These are phyloP conservation scores for Apus apus DNA, from an alignment of 2,113 vertebrate genomes.

Conservation along the genomic window DNA sequence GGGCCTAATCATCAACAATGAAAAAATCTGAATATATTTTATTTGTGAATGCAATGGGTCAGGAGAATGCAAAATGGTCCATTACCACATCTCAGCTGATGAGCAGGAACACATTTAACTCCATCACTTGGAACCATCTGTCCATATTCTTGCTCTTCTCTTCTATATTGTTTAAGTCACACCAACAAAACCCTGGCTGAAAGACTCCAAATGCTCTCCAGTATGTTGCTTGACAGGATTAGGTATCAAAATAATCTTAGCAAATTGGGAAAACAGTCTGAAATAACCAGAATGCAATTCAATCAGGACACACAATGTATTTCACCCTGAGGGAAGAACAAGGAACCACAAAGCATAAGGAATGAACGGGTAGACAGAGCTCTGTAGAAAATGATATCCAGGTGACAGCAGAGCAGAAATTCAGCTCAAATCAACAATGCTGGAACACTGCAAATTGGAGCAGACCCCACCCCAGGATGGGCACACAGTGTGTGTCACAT, in stretches of 20 bases:
- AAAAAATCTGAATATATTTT: not conserved
- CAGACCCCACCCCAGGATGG: not conserved
- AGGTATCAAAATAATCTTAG: constrained; percentile 5
- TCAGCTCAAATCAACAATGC: not conserved
- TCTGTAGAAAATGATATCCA: not conserved
- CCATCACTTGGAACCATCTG: constrained; percentile 31
- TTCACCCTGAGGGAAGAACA: not conserved
- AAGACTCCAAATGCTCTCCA: constrained; percentile 30
- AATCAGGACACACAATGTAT: not conserved
- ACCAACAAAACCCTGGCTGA: not conserved
- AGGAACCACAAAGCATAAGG: not conserved
- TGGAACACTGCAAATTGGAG: not conserved
- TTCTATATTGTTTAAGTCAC: not conserved
- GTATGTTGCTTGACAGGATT: constrained; percentile 11
- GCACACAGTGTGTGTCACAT: rapidly evolving
- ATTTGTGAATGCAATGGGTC: not conserved
- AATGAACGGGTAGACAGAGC: not conserved
- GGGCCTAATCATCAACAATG: not conserved
- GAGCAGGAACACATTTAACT: not conserved
- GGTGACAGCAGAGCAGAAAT: not conserved
- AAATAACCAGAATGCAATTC: not conserved
- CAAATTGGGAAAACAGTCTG: not conserved
- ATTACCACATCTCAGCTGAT: not conserved
- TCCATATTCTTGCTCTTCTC: not conserved
- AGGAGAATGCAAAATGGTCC: not conserved